phyloP scores from a whole-genome alignment of 2,113 vertebrate species.

The Grallaria varia region DNA sequence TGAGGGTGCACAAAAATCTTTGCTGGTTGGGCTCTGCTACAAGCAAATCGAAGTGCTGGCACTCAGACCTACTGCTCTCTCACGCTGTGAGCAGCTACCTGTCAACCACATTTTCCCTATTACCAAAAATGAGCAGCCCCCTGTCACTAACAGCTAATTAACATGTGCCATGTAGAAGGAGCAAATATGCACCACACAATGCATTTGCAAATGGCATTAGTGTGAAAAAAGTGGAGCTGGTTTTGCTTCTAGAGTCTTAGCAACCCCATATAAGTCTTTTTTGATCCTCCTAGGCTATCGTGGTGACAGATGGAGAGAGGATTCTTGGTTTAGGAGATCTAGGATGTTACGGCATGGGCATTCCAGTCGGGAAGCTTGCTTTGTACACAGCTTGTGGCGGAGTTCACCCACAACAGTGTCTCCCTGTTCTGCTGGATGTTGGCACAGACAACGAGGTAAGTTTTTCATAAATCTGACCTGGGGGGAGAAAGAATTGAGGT shows the following conservation, averaged over 20 bases:
- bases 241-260: background rate
- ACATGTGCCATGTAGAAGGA: background rate
- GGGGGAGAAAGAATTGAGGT: background rate
- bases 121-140: background rate
- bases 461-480: background rate
- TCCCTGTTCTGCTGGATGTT: constrained; percentile 95
- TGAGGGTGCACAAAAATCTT: background rate
- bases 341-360: constrained; percentile 95
- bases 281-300: constrained; percentile 83
- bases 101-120: background rate
- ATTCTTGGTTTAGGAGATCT: constrained; percentile 95
- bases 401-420: constrained; percentile 89
- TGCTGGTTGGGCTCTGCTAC: background rate
- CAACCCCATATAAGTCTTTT: background rate
- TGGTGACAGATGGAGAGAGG: constrained; percentile 96
- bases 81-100: background rate
- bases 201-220: background rate
- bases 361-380: constrained; percentile 95
- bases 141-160: background rate
- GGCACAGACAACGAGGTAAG: constrained; percentile 94
- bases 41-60: background rate
- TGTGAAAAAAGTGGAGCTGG: background rate
- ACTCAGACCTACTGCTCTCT: background rate
- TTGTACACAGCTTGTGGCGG: constrained; percentile 97
- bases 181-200: background rate